phyloP scores from a whole-genome alignment of 2,113 vertebrate species.

The Phasianus colchicus region DNA sequence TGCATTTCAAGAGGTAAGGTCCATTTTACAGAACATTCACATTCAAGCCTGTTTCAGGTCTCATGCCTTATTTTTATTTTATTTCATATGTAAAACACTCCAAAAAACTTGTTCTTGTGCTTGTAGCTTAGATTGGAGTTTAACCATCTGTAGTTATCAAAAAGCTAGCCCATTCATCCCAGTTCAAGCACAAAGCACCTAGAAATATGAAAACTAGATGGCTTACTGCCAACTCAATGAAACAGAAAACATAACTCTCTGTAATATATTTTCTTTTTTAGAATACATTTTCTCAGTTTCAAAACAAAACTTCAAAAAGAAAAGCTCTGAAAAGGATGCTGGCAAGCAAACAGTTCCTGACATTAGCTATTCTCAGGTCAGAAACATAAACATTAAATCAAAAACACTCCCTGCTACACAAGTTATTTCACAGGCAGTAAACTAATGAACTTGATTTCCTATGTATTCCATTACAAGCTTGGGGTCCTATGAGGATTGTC shows the following conservation, averaged over 20 bases:
- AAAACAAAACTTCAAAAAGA: conserved; percentile 51
- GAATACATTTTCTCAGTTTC: conserved; percentile 23
- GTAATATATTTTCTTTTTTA: conserved; percentile 17
- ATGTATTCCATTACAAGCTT: conserved; percentile 34
- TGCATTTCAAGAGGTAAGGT: not conserved
- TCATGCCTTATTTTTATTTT: not conserved
- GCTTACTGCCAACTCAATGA: not conserved
- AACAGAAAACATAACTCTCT: conserved; percentile 7
- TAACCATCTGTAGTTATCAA: not conserved
- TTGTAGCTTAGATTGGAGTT: not conserved
- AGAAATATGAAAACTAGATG: conserved; percentile 21
- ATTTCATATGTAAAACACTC: not conserved
- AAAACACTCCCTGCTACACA: conserved; percentile 58
- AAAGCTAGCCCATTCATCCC: not conserved
- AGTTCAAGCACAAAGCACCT: not conserved
- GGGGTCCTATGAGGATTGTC: conserved; percentile 29
- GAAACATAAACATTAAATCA: conserved; percentile 50
- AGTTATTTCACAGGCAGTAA: conserved; percentile 59
- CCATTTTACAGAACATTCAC: not conserved
- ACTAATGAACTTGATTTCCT: conserved; percentile 35
- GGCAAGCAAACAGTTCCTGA: conserved; percentile 11
- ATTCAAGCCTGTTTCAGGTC: not conserved
- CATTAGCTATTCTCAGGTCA: not conserved
- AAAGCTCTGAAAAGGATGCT: conserved; percentile 34
- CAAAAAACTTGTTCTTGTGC: not conserved